Conservation (phyloP, 2,113 vertebrate species). For the Protobothrops mucrosquamatus region DNA sequence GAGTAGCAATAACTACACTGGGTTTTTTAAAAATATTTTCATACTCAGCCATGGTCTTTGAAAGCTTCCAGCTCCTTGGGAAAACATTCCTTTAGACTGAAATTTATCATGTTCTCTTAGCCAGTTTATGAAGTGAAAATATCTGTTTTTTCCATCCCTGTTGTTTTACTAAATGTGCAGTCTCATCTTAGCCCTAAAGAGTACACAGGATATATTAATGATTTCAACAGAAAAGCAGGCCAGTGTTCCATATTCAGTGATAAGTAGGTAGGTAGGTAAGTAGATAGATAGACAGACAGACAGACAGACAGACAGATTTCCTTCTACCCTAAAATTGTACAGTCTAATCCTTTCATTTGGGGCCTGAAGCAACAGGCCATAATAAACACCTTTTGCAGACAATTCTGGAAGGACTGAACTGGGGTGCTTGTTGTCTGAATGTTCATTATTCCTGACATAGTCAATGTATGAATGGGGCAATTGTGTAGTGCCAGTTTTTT, state of each 20-base stretch:
- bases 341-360: background rate
- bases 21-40: conserved; percentile 20
- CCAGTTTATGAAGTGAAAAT: background rate
- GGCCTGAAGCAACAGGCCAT: background rate
- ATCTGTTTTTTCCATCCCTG: background rate
- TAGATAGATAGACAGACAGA: no score
- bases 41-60: background rate
- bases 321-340: background rate
- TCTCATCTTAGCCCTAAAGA: background rate
- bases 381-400: background rate
- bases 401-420: background rate
- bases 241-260: background rate
- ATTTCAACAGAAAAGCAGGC: background rate
- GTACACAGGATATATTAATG: background rate
- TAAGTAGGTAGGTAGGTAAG: no score
- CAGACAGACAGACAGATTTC: background rate
- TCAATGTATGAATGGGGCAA: background rate
- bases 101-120: conserved; percentile 47
- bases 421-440: background rate
- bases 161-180: background rate
- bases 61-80: conserved; percentile 17
- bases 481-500: background rate
- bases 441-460: background rate
- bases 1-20: background rate
- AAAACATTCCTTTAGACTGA: conserved; percentile 21